These are phyloP conservation scores for Tympanoctomys barrerae DNA, from an alignment of 2,797 vertebrate genomes.

Conservation along the genomic window DNA sequence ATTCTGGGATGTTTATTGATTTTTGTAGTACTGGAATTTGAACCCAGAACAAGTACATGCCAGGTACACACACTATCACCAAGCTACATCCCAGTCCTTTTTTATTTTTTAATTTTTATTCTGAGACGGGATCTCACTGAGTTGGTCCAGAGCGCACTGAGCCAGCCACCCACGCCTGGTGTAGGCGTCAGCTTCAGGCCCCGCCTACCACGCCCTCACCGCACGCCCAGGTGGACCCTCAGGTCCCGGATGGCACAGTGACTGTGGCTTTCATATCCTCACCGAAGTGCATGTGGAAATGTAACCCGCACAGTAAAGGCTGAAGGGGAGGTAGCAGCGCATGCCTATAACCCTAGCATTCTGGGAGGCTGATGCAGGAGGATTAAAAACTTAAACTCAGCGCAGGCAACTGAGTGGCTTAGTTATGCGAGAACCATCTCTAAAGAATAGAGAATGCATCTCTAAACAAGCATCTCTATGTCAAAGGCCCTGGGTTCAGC, in stretches of 20 bases:
- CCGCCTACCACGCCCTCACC: neutral
- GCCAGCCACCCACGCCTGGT: neutral
- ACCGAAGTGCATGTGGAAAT: neutral
- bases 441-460: neutral
- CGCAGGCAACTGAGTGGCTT: neutral
- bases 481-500: neutral
- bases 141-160: neutral
- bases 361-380: neutral
- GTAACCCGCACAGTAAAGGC: neutral
- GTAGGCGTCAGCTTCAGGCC: neutral
- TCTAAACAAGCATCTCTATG: neutral
- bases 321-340: neutral
- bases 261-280: neutral
- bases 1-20: neutral
- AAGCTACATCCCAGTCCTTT: neutral
- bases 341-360: neutral
- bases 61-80: neutral
- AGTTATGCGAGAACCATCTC: neutral
- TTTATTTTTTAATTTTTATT: neutral
- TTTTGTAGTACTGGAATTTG: neutral
- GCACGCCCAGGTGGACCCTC: neutral
- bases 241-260: neutral
- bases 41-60: neutral
- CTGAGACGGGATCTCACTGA: neutral
- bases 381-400: neutral